These are phyloP conservation scores for Catocala fraxini DNA, from an alignment of 2,888 invertebrate species.

Conservation along the genomic window DNA sequence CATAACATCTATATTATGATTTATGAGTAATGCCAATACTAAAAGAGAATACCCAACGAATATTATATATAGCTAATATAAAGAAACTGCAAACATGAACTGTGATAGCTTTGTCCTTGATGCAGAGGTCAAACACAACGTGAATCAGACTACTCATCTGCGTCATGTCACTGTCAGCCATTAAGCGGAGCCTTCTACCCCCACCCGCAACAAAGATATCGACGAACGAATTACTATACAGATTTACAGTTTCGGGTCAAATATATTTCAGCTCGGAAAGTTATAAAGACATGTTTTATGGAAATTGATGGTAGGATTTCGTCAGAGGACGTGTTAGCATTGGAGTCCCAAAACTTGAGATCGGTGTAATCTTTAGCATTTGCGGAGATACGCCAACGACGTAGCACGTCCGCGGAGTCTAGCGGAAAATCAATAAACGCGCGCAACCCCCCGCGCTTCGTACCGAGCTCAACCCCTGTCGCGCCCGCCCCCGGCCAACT, in stretches of 20 bases:
- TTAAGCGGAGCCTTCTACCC: slow-evolving; percentile 12
- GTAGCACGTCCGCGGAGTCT: slow-evolving; percentile 55
- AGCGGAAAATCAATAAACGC: slow-evolving; percentile 83
- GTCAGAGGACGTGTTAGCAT: slow-evolving; percentile 6
- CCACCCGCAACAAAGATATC: slow-evolving; percentile 14
- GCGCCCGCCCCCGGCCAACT: slow-evolving; percentile 47
- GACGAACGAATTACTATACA: slow-evolving; percentile 22
- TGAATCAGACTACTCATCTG: slow-evolving; percentile 29
- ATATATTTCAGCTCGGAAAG: slow-evolving; percentile 1
- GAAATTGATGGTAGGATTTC: slow-evolving; percentile 22
- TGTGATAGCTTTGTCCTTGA: slow-evolving; percentile 21
- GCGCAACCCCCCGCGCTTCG: slow-evolving; percentile 66
- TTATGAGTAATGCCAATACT: no score
- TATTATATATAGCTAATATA: not conserved
- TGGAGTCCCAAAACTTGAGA: slow-evolving; percentile 31
- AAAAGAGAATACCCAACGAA: no score
- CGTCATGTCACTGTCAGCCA: slow-evolving; percentile 24
- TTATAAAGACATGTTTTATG: slow-evolving; percentile 14
- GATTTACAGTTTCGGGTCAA: slow-evolving; percentile 11
- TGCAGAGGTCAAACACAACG: slow-evolving; percentile 12
- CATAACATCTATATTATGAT: no score
- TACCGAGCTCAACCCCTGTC: slow-evolving; percentile 2
- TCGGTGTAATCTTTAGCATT: slow-evolving; percentile 45
- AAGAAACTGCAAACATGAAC: not conserved
- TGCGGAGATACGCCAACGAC: slow-evolving; percentile 63